These are phyloP conservation scores for Balaenoptera acutorostrata DNA, from an alignment of 2,113 vertebrate genomes.

Conservation along the genomic window DNA sequence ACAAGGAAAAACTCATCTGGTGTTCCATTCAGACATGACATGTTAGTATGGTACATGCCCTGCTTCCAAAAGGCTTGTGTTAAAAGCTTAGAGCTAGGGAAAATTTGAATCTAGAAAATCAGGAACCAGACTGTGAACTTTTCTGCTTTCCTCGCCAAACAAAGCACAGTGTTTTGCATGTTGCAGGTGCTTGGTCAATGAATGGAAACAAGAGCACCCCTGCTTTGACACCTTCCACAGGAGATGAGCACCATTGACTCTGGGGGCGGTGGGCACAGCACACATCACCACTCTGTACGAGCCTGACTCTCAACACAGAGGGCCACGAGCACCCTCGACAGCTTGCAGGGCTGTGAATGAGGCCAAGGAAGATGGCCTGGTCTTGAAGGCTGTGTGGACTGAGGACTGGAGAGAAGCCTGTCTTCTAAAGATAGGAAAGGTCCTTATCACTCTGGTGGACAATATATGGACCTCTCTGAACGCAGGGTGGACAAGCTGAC, in stretches of 20 bases:
- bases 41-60: background rate
- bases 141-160: background rate
- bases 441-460: background rate
- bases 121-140: background rate
- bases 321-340: background rate
- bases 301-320: background rate
- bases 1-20: background rate
- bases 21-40: background rate
- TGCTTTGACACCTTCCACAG: background rate
- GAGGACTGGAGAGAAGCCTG: background rate
- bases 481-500: background rate
- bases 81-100: background rate
- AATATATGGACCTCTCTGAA: background rate
- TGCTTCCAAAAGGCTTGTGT: background rate
- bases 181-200: background rate
- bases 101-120: background rate
- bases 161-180: background rate
- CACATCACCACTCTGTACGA: no score
- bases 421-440: background rate
- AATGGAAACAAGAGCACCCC: background rate
- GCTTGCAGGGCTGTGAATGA: background rate
- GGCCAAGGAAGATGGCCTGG: background rate
- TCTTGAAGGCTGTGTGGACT: background rate
- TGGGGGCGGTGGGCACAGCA: no score
- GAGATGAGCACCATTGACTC: background rate